phyloP scores from a whole-genome alignment of 2,797 vertebrate genomes.

The Muraenolepis orangiensis region DNA sequence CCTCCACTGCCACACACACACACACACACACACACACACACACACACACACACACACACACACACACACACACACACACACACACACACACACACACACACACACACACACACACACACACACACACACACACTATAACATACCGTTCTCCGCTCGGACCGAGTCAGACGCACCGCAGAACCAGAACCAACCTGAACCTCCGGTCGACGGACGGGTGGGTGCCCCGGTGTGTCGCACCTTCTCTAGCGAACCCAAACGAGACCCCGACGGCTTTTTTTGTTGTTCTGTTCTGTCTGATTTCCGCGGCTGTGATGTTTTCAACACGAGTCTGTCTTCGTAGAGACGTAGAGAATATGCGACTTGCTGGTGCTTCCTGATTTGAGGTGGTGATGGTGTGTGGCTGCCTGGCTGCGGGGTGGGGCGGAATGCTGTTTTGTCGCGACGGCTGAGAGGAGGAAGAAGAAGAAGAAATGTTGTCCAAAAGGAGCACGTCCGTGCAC shows the following conservation, averaged over 20 bases:
- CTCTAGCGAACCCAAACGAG: background rate
- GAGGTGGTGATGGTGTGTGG: slow-evolving; percentile 52
- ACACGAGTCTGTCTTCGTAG: slow-evolving; percentile 32
- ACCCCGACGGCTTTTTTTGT: too few species aligned
- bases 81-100: too few species aligned
- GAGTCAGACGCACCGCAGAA: slow-evolving; percentile 64
- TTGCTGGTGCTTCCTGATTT: slow-evolving; percentile 79
- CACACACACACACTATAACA: slow-evolving; percentile 21
- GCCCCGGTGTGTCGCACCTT: too few species aligned
- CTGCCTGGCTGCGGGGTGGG: slow-evolving; percentile 73
- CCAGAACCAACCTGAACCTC: too few species aligned
- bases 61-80: too few species aligned
- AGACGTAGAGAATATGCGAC: slow-evolving; percentile 37
- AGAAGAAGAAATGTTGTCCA: slow-evolving; percentile 48
- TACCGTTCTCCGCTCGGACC: slow-evolving; percentile 62
- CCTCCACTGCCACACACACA: too few species aligned
- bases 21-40: too few species aligned
- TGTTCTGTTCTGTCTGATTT: too few species aligned
- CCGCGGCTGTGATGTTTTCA: slow-evolving; percentile 27
- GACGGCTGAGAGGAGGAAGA: too few species aligned
- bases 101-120: too few species aligned
- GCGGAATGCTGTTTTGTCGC: slow-evolving; percentile 65
- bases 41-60: too few species aligned
- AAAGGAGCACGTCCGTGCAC: slow-evolving; percentile 53
- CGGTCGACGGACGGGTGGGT: too few species aligned